phyloP scores from a whole-genome alignment of 2,888 invertebrate genomes.

The Cryptophagus acutangulus region DNA sequence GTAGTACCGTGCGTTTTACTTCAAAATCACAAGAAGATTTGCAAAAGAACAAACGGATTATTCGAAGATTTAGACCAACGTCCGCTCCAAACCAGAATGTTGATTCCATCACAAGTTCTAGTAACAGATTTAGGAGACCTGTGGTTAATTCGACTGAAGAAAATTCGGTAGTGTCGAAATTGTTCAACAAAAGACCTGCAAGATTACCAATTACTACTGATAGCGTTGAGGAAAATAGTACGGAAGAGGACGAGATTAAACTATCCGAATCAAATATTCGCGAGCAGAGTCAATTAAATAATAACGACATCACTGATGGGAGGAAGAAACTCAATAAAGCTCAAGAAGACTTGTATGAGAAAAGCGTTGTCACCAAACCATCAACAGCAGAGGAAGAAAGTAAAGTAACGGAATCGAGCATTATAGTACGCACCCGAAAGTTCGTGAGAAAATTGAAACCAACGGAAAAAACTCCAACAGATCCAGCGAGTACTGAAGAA shows the following conservation, averaged over 20 bases:
- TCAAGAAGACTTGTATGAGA: constrained; percentile 18
- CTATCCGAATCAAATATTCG: constrained; percentile 46
- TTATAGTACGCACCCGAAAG: constrained; percentile 39
- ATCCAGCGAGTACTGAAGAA: constrained; percentile 15
- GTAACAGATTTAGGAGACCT: neutral
- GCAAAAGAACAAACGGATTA: constrained; percentile 27
- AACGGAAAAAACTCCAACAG: constrained; percentile 22
- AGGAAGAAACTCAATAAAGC: constrained; percentile 14
- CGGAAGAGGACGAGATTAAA: constrained; percentile 47
- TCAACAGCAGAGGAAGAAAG: neutral
- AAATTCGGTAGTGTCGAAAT: neutral
- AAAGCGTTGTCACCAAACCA: constrained; percentile 7
- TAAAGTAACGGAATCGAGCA: constrained; percentile 29
- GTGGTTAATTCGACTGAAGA: neutral
- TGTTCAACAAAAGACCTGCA: constrained; percentile 12
- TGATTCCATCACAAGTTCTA: constrained; percentile 8
- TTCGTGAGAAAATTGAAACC: constrained; percentile 39
- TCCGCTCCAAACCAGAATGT: constrained; percentile 5
- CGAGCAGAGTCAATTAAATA: constrained; percentile 42
- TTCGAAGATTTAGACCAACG: constrained; percentile 31
- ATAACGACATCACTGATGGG: neutral
- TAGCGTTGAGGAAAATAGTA: constrained; percentile 26
- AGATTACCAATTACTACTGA: constrained; percentile 16
- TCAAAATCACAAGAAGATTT: constrained; percentile 1
- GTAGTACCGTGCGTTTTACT: constrained; percentile 4